Evolutionary conservation across 2,113 vertebrate species (phyloP).

Genomic region (Nibea albiflora): DNA sequence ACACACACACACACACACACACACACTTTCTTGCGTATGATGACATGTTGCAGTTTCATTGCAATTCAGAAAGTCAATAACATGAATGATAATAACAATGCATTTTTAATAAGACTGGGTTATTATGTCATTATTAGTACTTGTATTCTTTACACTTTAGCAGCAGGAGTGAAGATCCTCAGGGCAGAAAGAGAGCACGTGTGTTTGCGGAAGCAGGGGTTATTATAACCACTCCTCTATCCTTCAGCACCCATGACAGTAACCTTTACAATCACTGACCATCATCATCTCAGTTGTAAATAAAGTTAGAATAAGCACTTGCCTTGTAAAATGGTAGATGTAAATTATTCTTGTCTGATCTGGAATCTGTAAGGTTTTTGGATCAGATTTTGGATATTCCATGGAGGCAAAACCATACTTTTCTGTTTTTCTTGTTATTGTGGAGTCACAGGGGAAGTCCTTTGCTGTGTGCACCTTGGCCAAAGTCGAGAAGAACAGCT

Average conservation of each 20-base stretch:
- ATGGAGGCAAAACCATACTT: slow-evolving; percentile 12
- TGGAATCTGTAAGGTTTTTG: slow-evolving; percentile 22
- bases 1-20: not conserved
- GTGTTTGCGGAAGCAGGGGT: slow-evolving; percentile 59
- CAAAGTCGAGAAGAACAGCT: slow-evolving; percentile 34
- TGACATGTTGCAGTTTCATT: not conserved
- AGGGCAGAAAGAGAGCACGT: slow-evolving; percentile 64
- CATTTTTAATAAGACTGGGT: not conserved
- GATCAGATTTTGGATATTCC: slow-evolving; percentile 51
- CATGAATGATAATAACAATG: not conserved
- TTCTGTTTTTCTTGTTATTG: slow-evolving; percentile 22
- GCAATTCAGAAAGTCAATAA: slow-evolving; percentile 12
- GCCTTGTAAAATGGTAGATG: slow-evolving; percentile 27
- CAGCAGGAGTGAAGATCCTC: slow-evolving; percentile 42
- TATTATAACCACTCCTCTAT: slow-evolving; percentile 57
- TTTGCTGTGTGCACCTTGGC: slow-evolving; percentile 9
- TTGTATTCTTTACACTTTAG: slow-evolving; percentile 21
- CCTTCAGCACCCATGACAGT: slow-evolving; percentile 63
- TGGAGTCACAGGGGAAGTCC: slow-evolving; percentile 13
- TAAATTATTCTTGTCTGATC: slow-evolving; percentile 34
- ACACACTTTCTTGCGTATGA: not conserved
- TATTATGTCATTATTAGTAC: slow-evolving; percentile 7
- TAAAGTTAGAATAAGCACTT: slow-evolving; percentile 19
- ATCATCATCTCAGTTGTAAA: slow-evolving; percentile 22
- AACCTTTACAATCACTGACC: slow-evolving; percentile 65